Conservation (phyloP, 2,113 vertebrate genomes). For the Antechinus stuartii region DNA sequence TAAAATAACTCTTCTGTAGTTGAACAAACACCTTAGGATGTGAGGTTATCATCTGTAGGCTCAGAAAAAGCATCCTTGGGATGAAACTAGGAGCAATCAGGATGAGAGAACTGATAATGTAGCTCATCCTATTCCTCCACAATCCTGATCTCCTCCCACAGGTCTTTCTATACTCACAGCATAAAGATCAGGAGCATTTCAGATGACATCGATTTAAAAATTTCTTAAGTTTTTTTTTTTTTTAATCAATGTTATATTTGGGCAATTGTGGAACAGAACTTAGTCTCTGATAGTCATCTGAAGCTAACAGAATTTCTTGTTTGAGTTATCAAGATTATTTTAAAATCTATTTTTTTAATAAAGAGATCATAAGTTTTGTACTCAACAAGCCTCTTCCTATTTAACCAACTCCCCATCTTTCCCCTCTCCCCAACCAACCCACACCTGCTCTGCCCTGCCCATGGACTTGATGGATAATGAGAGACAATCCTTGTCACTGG, state of each 20-base stretch:
- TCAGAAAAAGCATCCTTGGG: neutral
- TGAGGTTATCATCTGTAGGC: neutral
- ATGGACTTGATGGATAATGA: too few species aligned
- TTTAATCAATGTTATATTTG: neutral
- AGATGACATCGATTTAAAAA: neutral
- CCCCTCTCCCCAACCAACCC: neutral
- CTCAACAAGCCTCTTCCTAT: neutral
- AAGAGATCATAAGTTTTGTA: neutral
- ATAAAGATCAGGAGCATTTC: neutral
- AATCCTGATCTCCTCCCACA: neutral
- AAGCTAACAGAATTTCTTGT: neutral
- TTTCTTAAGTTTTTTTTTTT: neutral
- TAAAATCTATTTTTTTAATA: neutral
- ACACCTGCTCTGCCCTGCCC: neutral
- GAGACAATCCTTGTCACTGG: neutral
- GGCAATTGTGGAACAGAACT: neutral
- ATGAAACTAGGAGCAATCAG: neutral
- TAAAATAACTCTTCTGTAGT: neutral
- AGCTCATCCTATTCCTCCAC: neutral
- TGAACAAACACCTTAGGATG: neutral
- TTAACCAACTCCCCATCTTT: neutral
- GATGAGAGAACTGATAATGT: neutral
- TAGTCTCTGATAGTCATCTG: neutral
- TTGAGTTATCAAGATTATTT: neutral
- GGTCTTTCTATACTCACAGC: neutral